Evolutionary conservation across 2,113 vertebrate species (phyloP), one percentile per base, ranked within the genome.

Genomic region (Lophotis ruficrista): DNA sequence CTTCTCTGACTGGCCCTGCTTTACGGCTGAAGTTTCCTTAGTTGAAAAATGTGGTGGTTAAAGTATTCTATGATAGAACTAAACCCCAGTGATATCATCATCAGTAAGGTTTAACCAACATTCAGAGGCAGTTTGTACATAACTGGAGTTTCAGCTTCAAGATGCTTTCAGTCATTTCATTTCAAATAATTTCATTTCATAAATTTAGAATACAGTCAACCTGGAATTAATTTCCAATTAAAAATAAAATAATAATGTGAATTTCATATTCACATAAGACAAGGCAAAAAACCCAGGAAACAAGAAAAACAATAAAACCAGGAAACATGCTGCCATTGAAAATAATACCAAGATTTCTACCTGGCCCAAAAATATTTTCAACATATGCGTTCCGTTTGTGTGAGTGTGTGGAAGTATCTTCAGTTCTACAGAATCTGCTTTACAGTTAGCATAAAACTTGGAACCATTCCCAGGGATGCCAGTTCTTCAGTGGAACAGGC

Each of bases 241-340:
- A 82, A 80, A 89, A 37, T 7, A 60, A 54, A 86, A 48, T 11
- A 60, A 58, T 45, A 70, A n/a, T 15, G 11, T 50, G 9, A 75
- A 48, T 57, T 84, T 53, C 69, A 66, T 28, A 56, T 18, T 75
- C 35, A 68, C 2, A 1, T n/a, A 41, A 37, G 31, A 73, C 3
- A 4, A 21, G 15, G 9, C 22, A 4, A 0, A 0, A 31, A 5
- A 38, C 21, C 5, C 8, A 14, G 4, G 30, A 35, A 43, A n/a
- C 5, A n/a, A 8, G 11, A 84, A 76, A 82, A 60, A 2, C 5
- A 54, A 56, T 7, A 85, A 90, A 43, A 27, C 0, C 14, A 37
- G 28, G 6, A 82, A 73, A 48, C 11, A 45, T n/a, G 4, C 4
- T 81, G 33, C 14, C 31, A 70, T 9, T 38, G 27, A 84, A 78